A percentile compares a stretch with the other conserved stretches of the same genome.
Evolutionary conservation across 2,888 invertebrate species (phyloP).

Genomic region (Gibbula magus): DNA sequence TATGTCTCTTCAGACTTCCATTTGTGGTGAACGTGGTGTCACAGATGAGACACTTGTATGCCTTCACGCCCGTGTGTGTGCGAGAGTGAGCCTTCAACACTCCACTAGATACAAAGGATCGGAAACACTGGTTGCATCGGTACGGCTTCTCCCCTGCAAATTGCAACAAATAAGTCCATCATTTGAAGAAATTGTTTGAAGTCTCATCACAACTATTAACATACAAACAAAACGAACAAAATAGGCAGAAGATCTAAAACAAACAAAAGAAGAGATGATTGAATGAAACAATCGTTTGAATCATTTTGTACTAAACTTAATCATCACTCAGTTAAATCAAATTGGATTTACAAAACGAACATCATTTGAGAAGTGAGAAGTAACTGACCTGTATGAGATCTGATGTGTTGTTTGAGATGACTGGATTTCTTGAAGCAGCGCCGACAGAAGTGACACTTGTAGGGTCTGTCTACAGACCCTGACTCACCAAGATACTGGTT

Average conservation of each 20-base stretch:
- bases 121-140: conserved; percentile 73
- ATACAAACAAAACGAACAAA: no score
- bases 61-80: conserved; percentile 78
- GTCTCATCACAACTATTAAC: no score
- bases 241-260: no score
- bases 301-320: background rate
- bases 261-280: background rate
- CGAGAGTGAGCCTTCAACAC: conserved; percentile 79
- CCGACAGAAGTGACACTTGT: conserved; percentile 73
- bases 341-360: background rate
- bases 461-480: conserved; percentile 75
- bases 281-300: background rate
- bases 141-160: conserved; percentile 76
- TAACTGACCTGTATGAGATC: conserved; percentile 75
- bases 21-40: conserved; percentile 81
- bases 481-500: conserved; percentile 66
- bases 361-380: background rate
- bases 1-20: conserved; percentile 85
- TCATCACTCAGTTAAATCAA: no score
- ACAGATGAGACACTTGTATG: conserved; percentile 81
- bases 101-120: conserved; percentile 78
- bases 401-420: conserved; percentile 78
- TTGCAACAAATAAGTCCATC: no score
- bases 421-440: conserved; percentile 79
- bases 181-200: no score